phyloP scores from a whole-genome alignment of 1,140 invertebrate genomes.

The Trachymyrmex cornetzi region DNA sequence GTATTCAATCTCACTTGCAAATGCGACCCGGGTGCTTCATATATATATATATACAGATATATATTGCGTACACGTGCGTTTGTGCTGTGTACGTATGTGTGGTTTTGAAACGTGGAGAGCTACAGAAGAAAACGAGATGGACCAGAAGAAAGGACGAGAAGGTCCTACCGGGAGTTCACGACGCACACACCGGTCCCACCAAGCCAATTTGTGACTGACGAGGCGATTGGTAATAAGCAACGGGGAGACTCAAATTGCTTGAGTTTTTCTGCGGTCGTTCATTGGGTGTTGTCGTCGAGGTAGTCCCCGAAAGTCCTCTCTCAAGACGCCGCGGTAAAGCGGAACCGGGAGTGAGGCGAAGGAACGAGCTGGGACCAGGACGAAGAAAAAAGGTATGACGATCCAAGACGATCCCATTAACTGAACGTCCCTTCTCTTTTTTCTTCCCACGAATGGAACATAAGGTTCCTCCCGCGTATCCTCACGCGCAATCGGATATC shows the following conservation, averaged over 20 bases:
- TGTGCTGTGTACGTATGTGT: neutral
- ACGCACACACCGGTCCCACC: constrained; percentile 72
- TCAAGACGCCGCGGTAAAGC: constrained; percentile 57
- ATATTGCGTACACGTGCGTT: constrained; percentile 64
- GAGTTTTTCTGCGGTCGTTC: constrained; percentile 84
- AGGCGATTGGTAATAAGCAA: constrained; percentile 85
- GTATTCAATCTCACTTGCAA: constrained; percentile 82
- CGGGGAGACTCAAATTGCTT: constrained; percentile 84
- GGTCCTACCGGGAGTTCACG: constrained; percentile 48
- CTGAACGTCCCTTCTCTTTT: constrained; percentile 60
- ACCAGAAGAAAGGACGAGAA: constrained; percentile 19
- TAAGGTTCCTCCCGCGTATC: constrained; percentile 54
- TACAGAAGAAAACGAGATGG: constrained; percentile 24
- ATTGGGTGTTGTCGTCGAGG: constrained; percentile 83
- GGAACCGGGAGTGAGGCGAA: constrained; percentile 42
- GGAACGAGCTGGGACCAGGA: constrained; percentile 31
- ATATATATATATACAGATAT: too few species aligned
- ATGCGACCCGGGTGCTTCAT: constrained; percentile 65
- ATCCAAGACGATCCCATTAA: constrained; percentile 79
- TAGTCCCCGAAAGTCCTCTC: constrained; percentile 68
- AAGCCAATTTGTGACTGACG: constrained; percentile 86
- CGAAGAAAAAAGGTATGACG: constrained; percentile 54
- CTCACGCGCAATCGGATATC: constrained; percentile 58
- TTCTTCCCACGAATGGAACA: constrained; percentile 47
- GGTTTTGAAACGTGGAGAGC: constrained; percentile 38